phyloP scores from a whole-genome alignment of 2,113 vertebrate species.

The Sceloporus undulatus region DNA sequence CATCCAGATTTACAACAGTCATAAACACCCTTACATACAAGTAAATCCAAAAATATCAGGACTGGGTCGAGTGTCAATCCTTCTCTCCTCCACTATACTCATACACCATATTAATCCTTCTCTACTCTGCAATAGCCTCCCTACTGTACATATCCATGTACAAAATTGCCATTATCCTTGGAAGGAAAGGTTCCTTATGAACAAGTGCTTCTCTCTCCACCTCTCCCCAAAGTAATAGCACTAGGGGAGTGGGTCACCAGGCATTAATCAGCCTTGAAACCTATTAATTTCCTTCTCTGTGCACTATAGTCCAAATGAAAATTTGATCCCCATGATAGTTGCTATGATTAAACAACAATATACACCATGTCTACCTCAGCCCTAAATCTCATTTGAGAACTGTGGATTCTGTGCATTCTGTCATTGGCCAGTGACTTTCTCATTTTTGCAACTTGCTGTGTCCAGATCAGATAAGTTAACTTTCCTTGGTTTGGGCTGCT shows the following conservation, averaged over 20 bases:
- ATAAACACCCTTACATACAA: too few relatives aligned
- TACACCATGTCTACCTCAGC: background rate
- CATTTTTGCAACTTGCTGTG: conserved; percentile 2
- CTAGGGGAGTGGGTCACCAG: background rate
- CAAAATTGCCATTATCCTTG: background rate
- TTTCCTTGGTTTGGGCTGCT: conserved; percentile 65
- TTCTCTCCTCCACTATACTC: too few relatives aligned
- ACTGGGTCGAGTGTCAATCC: too few relatives aligned
- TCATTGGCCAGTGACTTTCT: background rate
- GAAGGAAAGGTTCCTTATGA: background rate
- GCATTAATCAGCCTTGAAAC: background rate
- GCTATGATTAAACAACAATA: background rate
- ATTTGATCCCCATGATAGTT: background rate
- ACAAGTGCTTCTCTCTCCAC: too few relatives aligned
- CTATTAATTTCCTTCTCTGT: background rate
- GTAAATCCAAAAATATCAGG: too few relatives aligned
- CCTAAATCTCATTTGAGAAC: background rate
- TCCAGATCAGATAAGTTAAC: conserved; percentile 47
- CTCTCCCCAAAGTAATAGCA: background rate
- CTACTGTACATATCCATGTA: too few relatives aligned
- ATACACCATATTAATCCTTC: too few relatives aligned
- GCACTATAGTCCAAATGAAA: background rate
- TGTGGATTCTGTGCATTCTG: background rate
- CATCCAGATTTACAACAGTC: too few relatives aligned
- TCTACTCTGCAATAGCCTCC: too few relatives aligned